Conservation (phyloP, 2,797 vertebrate species). For the Austrolebias charrua region DNA sequence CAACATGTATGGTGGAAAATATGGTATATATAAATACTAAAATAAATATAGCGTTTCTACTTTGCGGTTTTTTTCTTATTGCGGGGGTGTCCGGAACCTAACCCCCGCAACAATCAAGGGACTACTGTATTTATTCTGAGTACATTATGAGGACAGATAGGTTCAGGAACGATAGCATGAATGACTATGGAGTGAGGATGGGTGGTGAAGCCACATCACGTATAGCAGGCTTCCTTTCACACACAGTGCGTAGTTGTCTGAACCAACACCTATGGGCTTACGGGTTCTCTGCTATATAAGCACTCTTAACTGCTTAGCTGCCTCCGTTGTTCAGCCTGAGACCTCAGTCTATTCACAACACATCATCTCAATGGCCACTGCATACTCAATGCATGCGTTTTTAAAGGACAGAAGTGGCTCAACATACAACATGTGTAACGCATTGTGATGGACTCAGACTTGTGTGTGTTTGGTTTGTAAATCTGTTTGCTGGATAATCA, state of each 20-base stretch:
- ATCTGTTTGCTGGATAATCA: neutral
- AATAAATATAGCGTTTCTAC: too few species aligned
- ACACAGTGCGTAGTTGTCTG: slow-evolving; percentile 25
- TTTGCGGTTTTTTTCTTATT: too few species aligned
- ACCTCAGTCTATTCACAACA: neutral
- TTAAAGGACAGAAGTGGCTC: neutral
- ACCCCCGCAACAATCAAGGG: too few species aligned
- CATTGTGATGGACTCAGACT: neutral
- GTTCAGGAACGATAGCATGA: too few species aligned
- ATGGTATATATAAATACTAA: too few species aligned
- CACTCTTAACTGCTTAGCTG: slow-evolving; percentile 22
- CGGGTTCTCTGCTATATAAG: slow-evolving; percentile 3
- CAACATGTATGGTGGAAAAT: too few species aligned
- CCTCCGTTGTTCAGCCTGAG: slow-evolving; percentile 24
- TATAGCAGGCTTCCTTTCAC: slow-evolving; percentile 5
- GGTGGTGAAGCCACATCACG: slow-evolving; percentile 8
- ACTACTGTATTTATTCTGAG: too few species aligned
- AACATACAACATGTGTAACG: neutral
- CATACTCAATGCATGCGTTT: neutral
- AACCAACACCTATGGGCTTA: slow-evolving; percentile 34
- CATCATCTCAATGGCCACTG: neutral
- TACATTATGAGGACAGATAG: too few species aligned
- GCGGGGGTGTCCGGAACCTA: too few species aligned
- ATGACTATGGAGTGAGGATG: neutral
- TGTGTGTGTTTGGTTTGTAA: neutral